These are phyloP conservation scores for Maconellicoccus hirsutus DNA, from an alignment of 1,140 invertebrate species.

Conservation along the genomic window DNA sequence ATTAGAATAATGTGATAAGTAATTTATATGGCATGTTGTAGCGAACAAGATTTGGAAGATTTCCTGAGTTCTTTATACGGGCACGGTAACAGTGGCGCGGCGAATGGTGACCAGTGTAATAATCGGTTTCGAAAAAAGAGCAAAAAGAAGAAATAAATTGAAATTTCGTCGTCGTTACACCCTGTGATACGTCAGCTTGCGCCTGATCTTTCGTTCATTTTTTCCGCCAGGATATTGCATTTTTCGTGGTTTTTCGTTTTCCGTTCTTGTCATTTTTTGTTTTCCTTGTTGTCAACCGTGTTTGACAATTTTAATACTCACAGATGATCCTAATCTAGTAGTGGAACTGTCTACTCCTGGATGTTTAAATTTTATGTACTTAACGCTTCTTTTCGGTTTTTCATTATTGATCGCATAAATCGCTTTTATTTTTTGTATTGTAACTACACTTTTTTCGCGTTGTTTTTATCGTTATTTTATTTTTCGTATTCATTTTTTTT, in stretches of 20 bases:
- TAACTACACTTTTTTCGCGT: background rate
- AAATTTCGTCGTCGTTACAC: constrained; percentile 5
- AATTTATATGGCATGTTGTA: constrained; percentile 32
- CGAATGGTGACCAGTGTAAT: constrained; percentile 1
- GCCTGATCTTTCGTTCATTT: constrained; percentile 6
- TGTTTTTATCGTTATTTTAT: background rate
- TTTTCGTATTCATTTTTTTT: background rate
- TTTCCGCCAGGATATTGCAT: constrained; percentile 7
- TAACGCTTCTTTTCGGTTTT: constrained; percentile 15
- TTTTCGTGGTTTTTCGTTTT: background rate
- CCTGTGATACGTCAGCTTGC: constrained; percentile 13
- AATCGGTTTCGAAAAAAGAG: constrained; percentile 15
- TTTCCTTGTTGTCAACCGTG: background rate
- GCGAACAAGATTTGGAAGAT: constrained; percentile 49
- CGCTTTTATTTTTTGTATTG: background rate
- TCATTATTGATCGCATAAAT: constrained; percentile 10
- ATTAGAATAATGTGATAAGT: too few relatives aligned
- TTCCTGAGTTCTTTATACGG: constrained; percentile 49
- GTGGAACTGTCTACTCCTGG: too few relatives aligned
- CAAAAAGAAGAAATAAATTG: constrained; percentile 22
- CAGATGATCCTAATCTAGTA: constrained; percentile 15
- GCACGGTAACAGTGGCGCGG: constrained; percentile 25
- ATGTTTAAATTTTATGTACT: constrained; percentile 14
- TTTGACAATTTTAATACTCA: constrained; percentile 6
- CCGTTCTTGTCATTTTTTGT: background rate